A percentile compares a stretch with the other conserved stretches of the same genome.
These are phyloP conservation scores for Pollenia amentaria DNA, from an alignment of 2,888 invertebrate genomes.

Conservation along the genomic window DNA sequence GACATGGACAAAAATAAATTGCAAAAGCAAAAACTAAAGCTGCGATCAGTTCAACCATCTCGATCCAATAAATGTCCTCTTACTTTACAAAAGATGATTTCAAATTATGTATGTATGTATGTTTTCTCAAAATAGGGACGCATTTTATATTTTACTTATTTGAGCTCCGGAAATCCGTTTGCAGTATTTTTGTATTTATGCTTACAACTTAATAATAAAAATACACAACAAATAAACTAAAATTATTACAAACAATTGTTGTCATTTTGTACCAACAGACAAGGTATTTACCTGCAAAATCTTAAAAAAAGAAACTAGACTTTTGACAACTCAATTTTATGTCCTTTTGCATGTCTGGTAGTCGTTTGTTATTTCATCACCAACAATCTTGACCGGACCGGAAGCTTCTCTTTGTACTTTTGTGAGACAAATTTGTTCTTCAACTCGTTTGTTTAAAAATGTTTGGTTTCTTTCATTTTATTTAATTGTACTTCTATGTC, in stretches of 20 bases:
- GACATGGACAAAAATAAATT: too few relatives aligned
- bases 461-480: neutral
- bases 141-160: constrained; percentile 59
- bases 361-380: constrained; percentile 23
- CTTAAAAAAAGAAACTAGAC: constrained; percentile 54
- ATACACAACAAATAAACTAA: constrained; percentile 35
- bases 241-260: constrained; percentile 59
- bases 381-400: constrained; percentile 61
- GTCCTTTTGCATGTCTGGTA: constrained; percentile 44
- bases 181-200: constrained; percentile 39
- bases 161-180: constrained; percentile 72
- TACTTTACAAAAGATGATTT: constrained; percentile 25
- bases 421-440: constrained; percentile 64
- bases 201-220: constrained; percentile 58
- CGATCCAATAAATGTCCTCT: constrained; percentile 35
- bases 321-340: constrained; percentile 72
- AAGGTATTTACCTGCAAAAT: constrained; percentile 63
- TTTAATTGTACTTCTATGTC: constrained; percentile 9
- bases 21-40: too few relatives aligned
- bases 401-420: constrained; percentile 62
- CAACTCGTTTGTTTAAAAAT: constrained; percentile 46
- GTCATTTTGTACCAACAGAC: constrained; percentile 33
- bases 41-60: neutral
- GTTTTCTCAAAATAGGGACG: constrained; percentile 37
- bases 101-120: neutral